phyloP scores from a whole-genome alignment of 2,797 vertebrate genomes.

The Sciaenops ocellatus region DNA sequence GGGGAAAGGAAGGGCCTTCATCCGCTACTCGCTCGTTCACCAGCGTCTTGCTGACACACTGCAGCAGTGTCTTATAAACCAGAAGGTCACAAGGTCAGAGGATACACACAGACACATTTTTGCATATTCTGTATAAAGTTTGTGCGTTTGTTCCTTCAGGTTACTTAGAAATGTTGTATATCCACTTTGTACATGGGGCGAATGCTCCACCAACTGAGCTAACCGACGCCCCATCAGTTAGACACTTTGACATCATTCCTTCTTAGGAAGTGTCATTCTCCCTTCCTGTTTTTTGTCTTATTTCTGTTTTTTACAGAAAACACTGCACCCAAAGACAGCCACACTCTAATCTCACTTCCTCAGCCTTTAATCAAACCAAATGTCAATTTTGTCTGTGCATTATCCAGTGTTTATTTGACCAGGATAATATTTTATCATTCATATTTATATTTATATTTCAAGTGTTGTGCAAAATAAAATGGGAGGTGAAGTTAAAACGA shows the following conservation, averaged over 20 bases:
- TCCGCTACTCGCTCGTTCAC: conserved; percentile 95
- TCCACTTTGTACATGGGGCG: no score
- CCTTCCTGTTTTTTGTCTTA: conserved; percentile 60
- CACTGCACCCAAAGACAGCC: neutral
- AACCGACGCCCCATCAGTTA: no score
- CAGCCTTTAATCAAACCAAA: neutral
- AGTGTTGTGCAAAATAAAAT: neutral
- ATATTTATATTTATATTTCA: neutral
- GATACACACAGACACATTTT: neutral
- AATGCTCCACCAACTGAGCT: no score
- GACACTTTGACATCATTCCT: neutral
- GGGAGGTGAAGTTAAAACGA: neutral
- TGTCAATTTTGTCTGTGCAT: neutral
- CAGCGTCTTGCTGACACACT: conserved; percentile 96
- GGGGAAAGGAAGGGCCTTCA: conserved; percentile 95
- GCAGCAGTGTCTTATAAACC: conserved; percentile 97
- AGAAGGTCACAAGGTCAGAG: conserved; percentile 91
- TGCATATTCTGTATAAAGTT: no score
- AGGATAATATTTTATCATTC: neutral
- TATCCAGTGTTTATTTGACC: neutral
- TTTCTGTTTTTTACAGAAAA: conserved; percentile 59
- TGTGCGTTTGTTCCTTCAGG: neutral
- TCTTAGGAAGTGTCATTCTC: conserved; percentile 44
- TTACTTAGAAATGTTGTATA: neutral
- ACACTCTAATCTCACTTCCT: conserved; percentile 42